Percentiles rank a stretch among this genome's conserved stretches.
phyloP scores from a whole-genome alignment of 2,888 invertebrate genomes.

The Limenitis camilla region DNA sequence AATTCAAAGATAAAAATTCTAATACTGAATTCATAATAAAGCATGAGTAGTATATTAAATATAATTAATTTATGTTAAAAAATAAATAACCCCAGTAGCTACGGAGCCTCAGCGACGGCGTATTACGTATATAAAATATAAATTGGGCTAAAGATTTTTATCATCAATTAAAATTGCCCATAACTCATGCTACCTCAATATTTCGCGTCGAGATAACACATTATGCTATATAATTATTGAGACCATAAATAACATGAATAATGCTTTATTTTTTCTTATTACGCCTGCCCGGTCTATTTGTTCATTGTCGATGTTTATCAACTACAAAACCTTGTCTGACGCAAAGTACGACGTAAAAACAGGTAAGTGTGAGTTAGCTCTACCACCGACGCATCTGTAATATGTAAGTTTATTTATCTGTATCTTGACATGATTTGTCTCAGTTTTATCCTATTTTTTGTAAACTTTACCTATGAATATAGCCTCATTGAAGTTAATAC shows the following conservation, averaged over 20 bases:
- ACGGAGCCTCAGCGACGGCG: constrained; percentile 16
- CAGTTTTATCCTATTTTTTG: too few species aligned
- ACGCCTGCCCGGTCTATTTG: constrained; percentile 18
- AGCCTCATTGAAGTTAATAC: too few species aligned
- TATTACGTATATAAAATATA: constrained; percentile 24
- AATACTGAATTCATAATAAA: too few species aligned
- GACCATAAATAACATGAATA: constrained; percentile 38
- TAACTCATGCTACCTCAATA: constrained; percentile 30
- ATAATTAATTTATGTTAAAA: constrained; percentile 2
- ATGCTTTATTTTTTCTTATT: constrained; percentile 33
- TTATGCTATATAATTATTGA: constrained; percentile 33
- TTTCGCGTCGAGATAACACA: constrained; percentile 30
- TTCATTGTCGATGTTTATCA: constrained; percentile 21
- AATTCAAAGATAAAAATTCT: constrained; percentile 10
- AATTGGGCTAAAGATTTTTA: constrained; percentile 30
- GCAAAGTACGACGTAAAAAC: too few species aligned
- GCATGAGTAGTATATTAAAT: not conserved
- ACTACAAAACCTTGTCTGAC: too few species aligned
- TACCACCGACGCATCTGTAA: too few species aligned
- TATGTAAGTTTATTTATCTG: too few species aligned
- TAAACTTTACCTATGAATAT: too few species aligned
- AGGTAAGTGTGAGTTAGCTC: too few species aligned
- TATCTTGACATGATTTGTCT: too few species aligned
- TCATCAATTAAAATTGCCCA: constrained; percentile 24
- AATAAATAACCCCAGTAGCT: constrained; percentile 18